These are phyloP conservation scores for Dynastes grantii DNA, from an alignment of 2,888 invertebrate genomes.

Conservation along the genomic window DNA sequence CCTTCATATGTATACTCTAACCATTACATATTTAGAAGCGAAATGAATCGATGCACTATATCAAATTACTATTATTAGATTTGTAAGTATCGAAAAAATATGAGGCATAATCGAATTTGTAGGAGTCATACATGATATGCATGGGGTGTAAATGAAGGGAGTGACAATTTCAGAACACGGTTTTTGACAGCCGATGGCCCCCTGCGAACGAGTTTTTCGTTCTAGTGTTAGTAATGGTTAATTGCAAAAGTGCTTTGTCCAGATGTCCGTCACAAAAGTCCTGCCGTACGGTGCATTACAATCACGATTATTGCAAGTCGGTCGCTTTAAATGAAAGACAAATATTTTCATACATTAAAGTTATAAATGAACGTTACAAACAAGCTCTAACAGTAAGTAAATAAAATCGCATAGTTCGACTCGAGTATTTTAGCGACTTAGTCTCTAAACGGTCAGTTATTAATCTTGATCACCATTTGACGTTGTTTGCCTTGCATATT, in stretches of 20 bases:
- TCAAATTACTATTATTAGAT: slow-evolving; percentile 41
- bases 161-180: slow-evolving; percentile 51
- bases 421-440: not conserved
- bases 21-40: too few species aligned
- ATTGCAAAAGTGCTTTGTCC: slow-evolving; percentile 44
- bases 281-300: slow-evolving; percentile 17
- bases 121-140: slow-evolving; percentile 35
- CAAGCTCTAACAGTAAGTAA: not conserved
- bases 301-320: slow-evolving; percentile 21
- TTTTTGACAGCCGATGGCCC: slow-evolving; percentile 49
- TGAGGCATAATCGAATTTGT: slow-evolving; percentile 40
- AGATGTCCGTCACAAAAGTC: slow-evolving; percentile 29
- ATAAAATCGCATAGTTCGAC: slow-evolving; percentile 3
- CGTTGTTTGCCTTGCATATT: slow-evolving; percentile 1
- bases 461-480: not conserved
- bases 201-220: slow-evolving; percentile 42
- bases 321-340: slow-evolving; percentile 5
- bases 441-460: not conserved
- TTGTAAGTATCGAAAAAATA: slow-evolving; percentile 38
- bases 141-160: slow-evolving; percentile 49
- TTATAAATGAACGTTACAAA: not conserved
- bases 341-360: slow-evolving; percentile 7
- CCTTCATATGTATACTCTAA: too few species aligned
- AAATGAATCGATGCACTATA: not conserved
- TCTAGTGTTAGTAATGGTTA: slow-evolving; percentile 38